Evolutionary conservation across 2,888 invertebrate species (phyloP).

Genomic region (Dichetophora obliterata): DNA sequence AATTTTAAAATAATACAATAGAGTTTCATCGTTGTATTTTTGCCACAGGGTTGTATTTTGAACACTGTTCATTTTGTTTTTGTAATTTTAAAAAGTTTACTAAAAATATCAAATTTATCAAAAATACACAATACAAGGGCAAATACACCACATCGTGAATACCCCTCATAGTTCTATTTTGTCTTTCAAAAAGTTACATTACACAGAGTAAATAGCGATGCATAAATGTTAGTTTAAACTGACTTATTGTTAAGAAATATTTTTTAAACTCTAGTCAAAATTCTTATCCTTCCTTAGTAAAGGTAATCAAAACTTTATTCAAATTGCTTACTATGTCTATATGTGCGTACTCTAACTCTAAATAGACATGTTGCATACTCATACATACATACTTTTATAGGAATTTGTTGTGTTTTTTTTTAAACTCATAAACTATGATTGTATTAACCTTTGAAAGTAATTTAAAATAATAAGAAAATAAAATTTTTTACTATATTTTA

Average conservation of each 20-base stretch:
- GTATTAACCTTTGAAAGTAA: slow-evolving; percentile 5
- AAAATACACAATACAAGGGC: no score
- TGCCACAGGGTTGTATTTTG: no score
- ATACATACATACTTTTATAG: background rate
- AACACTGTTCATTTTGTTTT: no score
- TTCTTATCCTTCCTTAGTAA: background rate
- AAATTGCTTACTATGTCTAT: background rate
- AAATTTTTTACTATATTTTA: background rate
- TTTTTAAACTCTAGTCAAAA: background rate
- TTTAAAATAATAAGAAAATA: background rate
- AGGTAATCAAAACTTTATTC: background rate
- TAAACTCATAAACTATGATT: background rate
- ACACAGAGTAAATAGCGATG: no score
- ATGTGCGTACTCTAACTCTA: background rate
- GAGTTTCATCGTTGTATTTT: no score
- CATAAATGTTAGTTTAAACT: no score
- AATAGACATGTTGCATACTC: background rate
- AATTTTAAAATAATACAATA: no score
- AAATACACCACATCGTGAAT: no score
- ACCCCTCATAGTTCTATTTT: no score
- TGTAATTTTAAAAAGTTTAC: no score
- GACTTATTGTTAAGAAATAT: slow-evolving; percentile 7
- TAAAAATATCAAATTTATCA: no score
- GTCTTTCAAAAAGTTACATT: no score
- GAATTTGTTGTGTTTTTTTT: background rate